A percentile compares a stretch with the other conserved stretches of the same genome.
Evolutionary conservation across 2,113 vertebrate genomes (phyloP).

Genomic region (Amazona vittata): DNA sequence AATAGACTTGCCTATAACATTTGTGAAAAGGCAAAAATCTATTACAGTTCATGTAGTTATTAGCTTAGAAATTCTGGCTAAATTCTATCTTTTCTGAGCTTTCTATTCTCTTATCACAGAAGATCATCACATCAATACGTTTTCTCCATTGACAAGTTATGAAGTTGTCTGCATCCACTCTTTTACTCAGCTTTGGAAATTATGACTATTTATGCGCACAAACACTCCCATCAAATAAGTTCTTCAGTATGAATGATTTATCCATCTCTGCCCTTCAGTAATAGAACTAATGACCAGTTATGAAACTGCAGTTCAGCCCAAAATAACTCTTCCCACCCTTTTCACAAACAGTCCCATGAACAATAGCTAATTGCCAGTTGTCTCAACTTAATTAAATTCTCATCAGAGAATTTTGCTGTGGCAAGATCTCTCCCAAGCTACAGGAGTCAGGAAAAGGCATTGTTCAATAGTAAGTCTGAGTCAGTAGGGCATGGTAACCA

Average conservation of each 20-base stretch:
- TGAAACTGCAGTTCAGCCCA: conserved; percentile 57
- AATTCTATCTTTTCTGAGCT: background rate
- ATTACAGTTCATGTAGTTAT: background rate
- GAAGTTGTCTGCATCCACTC: background rate
- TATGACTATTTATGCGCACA: background rate
- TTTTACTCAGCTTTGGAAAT: background rate
- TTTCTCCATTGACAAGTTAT: background rate
- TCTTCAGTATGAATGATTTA: background rate
- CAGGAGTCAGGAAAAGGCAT: background rate
- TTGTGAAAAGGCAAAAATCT: background rate
- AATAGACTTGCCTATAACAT: background rate
- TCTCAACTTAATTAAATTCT: conserved; percentile 33
- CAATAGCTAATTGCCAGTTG: conserved; percentile 52
- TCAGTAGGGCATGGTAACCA: background rate
- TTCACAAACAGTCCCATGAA: conserved; percentile 30
- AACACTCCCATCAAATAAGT: background rate
- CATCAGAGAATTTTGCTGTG: background rate
- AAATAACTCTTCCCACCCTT: conserved; percentile 63
- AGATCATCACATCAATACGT: background rate
- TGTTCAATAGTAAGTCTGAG: background rate
- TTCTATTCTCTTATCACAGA: background rate
- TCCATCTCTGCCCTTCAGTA: conserved; percentile 23
- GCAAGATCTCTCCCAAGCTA: background rate
- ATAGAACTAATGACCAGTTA: conserved; percentile 37
- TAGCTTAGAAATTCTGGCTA: background rate